Evolutionary conservation across 1,140 invertebrate species (phyloP), one percentile per base, ranked within the genome.

Genomic region (Neocloeon triangulifer): DNA sequence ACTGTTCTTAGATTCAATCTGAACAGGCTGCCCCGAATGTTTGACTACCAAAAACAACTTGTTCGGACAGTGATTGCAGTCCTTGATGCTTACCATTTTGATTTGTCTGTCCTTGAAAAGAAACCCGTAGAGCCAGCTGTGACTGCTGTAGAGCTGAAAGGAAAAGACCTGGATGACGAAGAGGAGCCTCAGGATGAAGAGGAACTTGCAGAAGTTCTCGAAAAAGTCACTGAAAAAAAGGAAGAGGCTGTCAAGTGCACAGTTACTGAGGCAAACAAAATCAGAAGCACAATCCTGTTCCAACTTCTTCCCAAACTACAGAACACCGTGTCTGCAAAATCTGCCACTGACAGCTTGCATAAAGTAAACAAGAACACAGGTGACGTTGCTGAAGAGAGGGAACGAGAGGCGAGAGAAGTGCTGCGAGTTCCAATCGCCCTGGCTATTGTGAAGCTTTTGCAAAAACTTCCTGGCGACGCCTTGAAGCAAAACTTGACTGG

Each of bases 41-140:
- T 67, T 1, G 69, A 77, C 10, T 70, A 73, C 52, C 81, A 91
- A 43, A 85, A 80, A 46, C 75, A 84, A 42, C 53, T 73, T 25
- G 70, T 82, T 1, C 69, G 78, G 39, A 64, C 92, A 23, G 56
- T 91, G 12, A 70, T 85, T 0, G 65, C 63, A 2, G 73, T 96
- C 32, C 53, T 97, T 18, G 79, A 94, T 52, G 68, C 73, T 2
- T 97, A 95, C 47, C 88, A 96, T 55, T 96, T 80, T 54, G 79
- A 94, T 61, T 52, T 94, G 18, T 69, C 64, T 1, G 69, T 72
- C 47, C 31, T 35, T 29, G 28, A 43, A 18, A 27, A 27, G 26
- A 15, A 27, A 10, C 10, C 15, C 13, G 27, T 16, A 14, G 27
- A 29, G 27, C 2, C 3, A 2, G 61, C 59, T 0, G 52, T 61